Evolutionary conservation across 2,888 invertebrate genomes (phyloP).

Genomic region (Hirtodrosophila histrioides): DNA sequence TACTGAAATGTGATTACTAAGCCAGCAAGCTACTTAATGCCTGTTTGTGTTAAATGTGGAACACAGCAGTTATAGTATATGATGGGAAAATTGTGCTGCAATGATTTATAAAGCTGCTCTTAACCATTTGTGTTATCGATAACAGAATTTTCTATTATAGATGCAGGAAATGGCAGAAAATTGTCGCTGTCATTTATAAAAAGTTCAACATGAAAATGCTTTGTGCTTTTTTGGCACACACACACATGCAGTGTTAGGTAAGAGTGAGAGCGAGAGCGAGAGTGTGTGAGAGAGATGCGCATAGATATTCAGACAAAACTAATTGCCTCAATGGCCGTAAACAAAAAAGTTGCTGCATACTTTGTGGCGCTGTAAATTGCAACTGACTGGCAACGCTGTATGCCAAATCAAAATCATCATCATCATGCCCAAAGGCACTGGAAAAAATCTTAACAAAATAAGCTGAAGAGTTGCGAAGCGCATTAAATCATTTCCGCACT

Average conservation of each 20-base stretch:
- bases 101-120: too few species aligned
- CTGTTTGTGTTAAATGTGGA: too few species aligned
- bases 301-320: slow-evolving; percentile 56
- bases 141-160: slow-evolving; percentile 6
- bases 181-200: slow-evolving; percentile 33
- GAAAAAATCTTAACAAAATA: slow-evolving; percentile 74
- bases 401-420: slow-evolving; percentile 66
- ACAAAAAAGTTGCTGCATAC: slow-evolving; percentile 55
- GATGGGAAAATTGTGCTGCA: too few species aligned
- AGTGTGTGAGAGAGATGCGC: neutral
- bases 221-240: neutral
- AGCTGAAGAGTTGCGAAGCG: slow-evolving; percentile 78
- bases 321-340: slow-evolving; percentile 66
- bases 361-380: slow-evolving; percentile 48
- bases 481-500: slow-evolving; percentile 80
- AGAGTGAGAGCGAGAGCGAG: too few species aligned
- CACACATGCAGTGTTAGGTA: neutral
- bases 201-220: slow-evolving; percentile 45
- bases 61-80: too few species aligned
- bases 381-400: slow-evolving; percentile 39
- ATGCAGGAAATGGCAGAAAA: slow-evolving; percentile 29
- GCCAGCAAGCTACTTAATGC: too few species aligned
- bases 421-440: slow-evolving; percentile 30
- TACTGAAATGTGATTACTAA: too few species aligned
- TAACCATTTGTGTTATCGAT: too few species aligned